Evolutionary conservation across 2,888 invertebrate genomes (phyloP).

Genomic region (Azorinus chamasolen): DNA sequence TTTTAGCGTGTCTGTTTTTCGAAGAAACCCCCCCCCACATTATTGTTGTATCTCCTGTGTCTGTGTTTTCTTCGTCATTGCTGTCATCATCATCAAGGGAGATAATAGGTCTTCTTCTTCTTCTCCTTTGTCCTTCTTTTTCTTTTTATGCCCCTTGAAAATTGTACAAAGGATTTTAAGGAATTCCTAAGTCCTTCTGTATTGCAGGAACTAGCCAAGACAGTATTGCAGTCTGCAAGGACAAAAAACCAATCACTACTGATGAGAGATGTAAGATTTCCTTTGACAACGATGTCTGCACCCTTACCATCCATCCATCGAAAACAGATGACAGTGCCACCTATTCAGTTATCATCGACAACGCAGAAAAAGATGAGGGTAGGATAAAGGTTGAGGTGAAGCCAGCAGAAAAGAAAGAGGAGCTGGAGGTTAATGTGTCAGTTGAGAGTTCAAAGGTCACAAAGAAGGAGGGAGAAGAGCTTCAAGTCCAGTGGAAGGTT

Average conservation of each 20-base stretch:
- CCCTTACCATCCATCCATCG: slow-evolving; percentile 4
- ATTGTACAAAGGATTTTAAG: no score
- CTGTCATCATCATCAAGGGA: no score
- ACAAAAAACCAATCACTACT: neutral
- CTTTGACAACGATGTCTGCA: slow-evolving; percentile 18
- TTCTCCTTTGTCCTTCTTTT: no score
- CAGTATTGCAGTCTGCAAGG: slow-evolving; percentile 2
- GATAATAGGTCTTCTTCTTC: no score
- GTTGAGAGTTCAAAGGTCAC: slow-evolving; percentile 3
- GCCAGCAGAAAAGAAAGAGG: neutral
- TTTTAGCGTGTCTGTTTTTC: no score
- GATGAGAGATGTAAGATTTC: slow-evolving; percentile 1
- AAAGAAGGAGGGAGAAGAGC: slow-evolving; percentile 4
- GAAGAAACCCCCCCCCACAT: no score
- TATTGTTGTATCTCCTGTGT: no score
- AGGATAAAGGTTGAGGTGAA: slow-evolving; percentile 8
- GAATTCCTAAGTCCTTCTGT: no score
- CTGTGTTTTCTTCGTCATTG: no score
- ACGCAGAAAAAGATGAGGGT: slow-evolving; percentile 7
- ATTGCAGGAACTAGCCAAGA: slow-evolving; percentile 2
- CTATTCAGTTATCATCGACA: slow-evolving; percentile 1
- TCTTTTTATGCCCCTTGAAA: no score
- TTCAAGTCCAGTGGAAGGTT: slow-evolving; percentile 37
- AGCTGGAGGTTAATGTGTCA: neutral
- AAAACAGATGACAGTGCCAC: neutral